Conservation (phyloP, 2,888 invertebrate species). For the Mythimna loreyi region DNA sequence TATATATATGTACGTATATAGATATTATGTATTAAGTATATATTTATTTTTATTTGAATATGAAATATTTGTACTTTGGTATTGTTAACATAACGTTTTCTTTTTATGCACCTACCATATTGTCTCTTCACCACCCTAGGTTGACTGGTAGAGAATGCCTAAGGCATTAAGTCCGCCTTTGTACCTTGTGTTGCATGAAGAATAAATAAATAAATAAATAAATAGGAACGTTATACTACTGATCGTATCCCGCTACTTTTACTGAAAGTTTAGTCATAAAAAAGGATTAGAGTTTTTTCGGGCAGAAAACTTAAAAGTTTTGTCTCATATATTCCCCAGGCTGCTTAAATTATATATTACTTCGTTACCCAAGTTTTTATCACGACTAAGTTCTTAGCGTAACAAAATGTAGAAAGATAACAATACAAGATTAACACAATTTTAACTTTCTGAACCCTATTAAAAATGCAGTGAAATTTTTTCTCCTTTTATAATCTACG, state of each 20-base stretch:
- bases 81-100: too few species aligned
- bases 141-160: too few species aligned
- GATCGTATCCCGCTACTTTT: background rate
- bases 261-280: slow-evolving; percentile 15
- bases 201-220: too few species aligned
- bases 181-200: too few species aligned
- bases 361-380: slow-evolving; percentile 52
- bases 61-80: too few species aligned
- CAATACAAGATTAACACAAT: slow-evolving; percentile 5
- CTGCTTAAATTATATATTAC: slow-evolving; percentile 43
- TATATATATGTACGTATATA: too few species aligned
- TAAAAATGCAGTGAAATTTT: slow-evolving; percentile 28
- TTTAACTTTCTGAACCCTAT: slow-evolving; percentile 16
- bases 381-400: slow-evolving; percentile 6
- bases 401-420: slow-evolving; percentile 7
- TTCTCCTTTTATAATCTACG: slow-evolving; percentile 1
- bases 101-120: too few species aligned
- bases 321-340: slow-evolving; percentile 10
- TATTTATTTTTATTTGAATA: too few species aligned
- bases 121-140: too few species aligned
- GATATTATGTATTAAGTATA: too few species aligned
- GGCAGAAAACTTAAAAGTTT: slow-evolving; percentile 12
- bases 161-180: too few species aligned
- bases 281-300: slow-evolving; percentile 18
- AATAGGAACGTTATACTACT: background rate